Evolutionary conservation across 2,113 vertebrate species (phyloP).

Genomic region (Rostratula benghalensis): DNA sequence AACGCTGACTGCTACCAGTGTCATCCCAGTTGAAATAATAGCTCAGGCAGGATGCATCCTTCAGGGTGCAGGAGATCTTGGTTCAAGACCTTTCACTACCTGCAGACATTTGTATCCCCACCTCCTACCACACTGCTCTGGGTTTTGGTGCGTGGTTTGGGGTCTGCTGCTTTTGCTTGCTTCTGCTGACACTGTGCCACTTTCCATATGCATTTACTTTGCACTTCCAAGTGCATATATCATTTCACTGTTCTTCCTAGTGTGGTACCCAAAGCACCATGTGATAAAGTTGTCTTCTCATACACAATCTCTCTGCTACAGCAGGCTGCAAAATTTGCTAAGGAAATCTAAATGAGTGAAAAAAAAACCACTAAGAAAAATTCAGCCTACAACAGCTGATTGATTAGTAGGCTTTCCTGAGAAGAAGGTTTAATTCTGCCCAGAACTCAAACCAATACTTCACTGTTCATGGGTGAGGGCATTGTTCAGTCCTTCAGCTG

Average conservation of each 20-base stretch:
- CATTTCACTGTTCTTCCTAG: fast-evolving
- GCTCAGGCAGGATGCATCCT: background rate
- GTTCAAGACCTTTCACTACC: background rate
- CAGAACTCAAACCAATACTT: background rate
- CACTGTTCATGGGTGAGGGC: background rate
- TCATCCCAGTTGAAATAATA: background rate
- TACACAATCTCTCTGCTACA: background rate
- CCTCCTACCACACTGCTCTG: background rate
- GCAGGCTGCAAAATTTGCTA: background rate
- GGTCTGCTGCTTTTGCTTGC: background rate
- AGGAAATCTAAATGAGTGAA: background rate
- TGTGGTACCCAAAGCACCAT: background rate
- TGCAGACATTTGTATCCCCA: background rate
- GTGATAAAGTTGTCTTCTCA: background rate
- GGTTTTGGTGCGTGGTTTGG: background rate
- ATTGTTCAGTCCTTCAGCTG: background rate
- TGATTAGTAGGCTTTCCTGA: background rate
- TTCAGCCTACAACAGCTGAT: background rate
- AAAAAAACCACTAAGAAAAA: background rate
- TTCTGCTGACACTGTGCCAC: background rate
- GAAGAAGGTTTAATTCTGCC: background rate
- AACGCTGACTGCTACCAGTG: background rate
- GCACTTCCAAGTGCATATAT: background rate
- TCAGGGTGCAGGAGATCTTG: background rate
- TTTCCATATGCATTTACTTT: background rate